Percentiles rank a stretch among this genome's conserved stretches.
Evolutionary conservation across 1,140 invertebrate species (phyloP).

Genomic region (Bacillus rossius): DNA sequence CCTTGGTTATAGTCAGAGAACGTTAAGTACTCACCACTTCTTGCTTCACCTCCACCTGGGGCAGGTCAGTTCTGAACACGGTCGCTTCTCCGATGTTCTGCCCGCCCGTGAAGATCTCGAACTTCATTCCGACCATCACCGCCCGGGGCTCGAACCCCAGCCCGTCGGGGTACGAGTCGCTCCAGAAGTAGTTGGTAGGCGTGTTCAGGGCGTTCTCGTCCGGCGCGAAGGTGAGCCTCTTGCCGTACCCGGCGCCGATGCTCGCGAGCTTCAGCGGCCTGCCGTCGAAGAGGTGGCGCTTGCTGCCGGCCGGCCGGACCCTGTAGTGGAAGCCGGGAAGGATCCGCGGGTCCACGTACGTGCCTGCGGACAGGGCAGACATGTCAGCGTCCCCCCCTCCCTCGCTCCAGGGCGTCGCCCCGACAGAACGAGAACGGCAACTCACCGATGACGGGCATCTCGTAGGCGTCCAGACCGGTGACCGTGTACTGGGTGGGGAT

Average conservation of each 20-base stretch:
- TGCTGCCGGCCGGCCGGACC: conserved; percentile 55
- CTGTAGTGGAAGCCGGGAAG: conserved; percentile 67
- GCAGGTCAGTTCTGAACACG: conserved; percentile 56
- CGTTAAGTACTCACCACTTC: conserved; percentile 44
- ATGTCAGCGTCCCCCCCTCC: too few species aligned
- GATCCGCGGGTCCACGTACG: conserved; percentile 66
- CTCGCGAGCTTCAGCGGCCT: conserved; percentile 54
- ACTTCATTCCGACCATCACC: conserved; percentile 57
- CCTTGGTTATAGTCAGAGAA: too few species aligned
- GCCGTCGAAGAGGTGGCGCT: conserved; percentile 56
- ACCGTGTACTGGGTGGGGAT: conserved; percentile 61
- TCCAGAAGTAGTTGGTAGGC: conserved; percentile 68
- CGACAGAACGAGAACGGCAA: conserved; percentile 17
- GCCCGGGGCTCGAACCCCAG: conserved; percentile 62
- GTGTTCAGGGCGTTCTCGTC: conserved; percentile 51
- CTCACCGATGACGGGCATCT: conserved; percentile 68
- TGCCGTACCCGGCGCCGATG: conserved; percentile 72
- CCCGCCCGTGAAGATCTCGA: conserved; percentile 51
- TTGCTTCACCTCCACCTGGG: conserved; percentile 55
- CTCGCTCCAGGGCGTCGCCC: neutral
- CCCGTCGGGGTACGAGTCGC: conserved; percentile 68
- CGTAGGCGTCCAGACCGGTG: conserved; percentile 58
- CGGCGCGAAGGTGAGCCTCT: conserved; percentile 65
- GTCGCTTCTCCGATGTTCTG: conserved; percentile 53
- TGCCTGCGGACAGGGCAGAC: conserved; percentile 45